Evolutionary conservation across 2,797 vertebrate species (phyloP).

Genomic region (Emydoidea blandingii): DNA sequence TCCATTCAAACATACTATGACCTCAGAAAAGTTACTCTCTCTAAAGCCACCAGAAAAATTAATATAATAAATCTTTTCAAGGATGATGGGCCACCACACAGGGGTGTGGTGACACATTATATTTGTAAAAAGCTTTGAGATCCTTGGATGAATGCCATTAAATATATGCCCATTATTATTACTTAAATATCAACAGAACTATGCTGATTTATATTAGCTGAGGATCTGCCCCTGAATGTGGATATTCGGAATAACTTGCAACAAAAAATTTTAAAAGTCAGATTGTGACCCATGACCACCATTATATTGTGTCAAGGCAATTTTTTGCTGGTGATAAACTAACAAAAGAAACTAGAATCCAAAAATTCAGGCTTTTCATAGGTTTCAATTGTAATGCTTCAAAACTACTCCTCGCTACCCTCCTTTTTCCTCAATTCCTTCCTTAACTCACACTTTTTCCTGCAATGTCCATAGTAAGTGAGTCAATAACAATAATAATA

Average conservation of each 20-base stretch:
- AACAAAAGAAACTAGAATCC: background rate
- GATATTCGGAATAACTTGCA: rapidly evolving
- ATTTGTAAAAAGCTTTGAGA: rapidly evolving
- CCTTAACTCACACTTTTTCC: too few species aligned
- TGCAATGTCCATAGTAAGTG: too few species aligned
- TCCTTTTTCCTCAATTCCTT: too few species aligned
- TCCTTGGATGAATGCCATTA: rapidly evolving
- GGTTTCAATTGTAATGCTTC: background rate
- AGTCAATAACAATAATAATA: too few species aligned
- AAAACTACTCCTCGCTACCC: background rate
- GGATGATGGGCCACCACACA: background rate
- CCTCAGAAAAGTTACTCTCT: too few species aligned
- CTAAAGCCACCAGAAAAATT: background rate
- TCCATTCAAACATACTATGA: too few species aligned
- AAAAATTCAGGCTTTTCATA: background rate
- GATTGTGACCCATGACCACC: background rate
- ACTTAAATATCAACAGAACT: background rate
- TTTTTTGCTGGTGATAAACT: background rate
- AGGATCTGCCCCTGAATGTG: too few species aligned
- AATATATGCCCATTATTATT: background rate
- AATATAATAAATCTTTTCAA: background rate
- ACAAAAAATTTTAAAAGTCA: rapidly evolving
- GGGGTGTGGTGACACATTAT: rapidly evolving
- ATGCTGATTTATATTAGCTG: rapidly evolving
- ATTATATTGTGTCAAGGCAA: background rate